Evolutionary conservation across 1,140 invertebrate genomes (phyloP), one percentile per base, ranked within the genome.

Genomic region (Ostrea denselamellosa): DNA sequence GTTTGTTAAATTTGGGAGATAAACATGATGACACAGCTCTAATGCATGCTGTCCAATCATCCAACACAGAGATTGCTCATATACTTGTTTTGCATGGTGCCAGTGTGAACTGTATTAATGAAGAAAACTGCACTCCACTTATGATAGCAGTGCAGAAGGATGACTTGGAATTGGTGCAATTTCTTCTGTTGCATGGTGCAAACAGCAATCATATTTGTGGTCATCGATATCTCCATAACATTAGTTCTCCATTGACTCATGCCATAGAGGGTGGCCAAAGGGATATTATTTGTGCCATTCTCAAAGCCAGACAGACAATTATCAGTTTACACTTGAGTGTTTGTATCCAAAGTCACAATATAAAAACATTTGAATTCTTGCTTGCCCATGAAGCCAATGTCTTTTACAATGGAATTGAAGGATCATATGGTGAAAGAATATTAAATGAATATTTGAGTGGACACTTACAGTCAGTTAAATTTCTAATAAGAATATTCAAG

Each of bases 41-140:
- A 17, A 77, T 77, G 68, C 68, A 77, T 77, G 68, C 68, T 28
- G 28, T 77, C 9, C 68, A 77, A 9, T 28, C 68, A 17, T 34
- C 68, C 8, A 77, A 77, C 28, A 28, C 14, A 34, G 10, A 77
- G 9, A 77, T 77, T 77, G 25, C 68, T 12, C 68, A 77, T 14
- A 14, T 77, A 77, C 68, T 77, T 22, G 68, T 77, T 9, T 77
- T 77, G 68, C 68, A 77, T 14, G 68, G 68, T 77, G 68, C 68
- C 28, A 34, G 22, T 28, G 25, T 77, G 28, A 77, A 77, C 28
- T 4, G 12, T 77, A 28, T 10, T 14, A 77, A 77, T 17, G 68
- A 77, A 25, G 68, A 9, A 34, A 77, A 77, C 25, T 44, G 22
- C 68, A 77, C 68, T 10, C 28, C 68, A 77, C 28, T 77, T 12